phyloP scores from a whole-genome alignment of 2,113 vertebrate genomes.

The Lepus timidus region DNA sequence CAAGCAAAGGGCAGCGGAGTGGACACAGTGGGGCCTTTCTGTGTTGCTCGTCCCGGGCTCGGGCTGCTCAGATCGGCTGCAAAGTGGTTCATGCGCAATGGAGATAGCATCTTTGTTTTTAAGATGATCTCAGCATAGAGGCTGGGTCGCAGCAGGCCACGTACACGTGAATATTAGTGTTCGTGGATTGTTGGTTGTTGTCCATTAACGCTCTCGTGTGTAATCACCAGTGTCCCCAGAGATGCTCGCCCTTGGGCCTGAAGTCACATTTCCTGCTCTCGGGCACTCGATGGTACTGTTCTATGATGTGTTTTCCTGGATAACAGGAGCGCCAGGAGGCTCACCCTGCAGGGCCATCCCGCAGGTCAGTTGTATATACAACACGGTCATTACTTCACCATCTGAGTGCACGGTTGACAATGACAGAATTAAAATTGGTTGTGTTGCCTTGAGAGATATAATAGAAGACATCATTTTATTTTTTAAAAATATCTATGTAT shows the following conservation, averaged over 20 bases:
- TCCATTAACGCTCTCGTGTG: rapidly evolving
- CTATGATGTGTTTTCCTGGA: neutral
- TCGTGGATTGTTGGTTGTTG: rapidly evolving
- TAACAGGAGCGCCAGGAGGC: neutral
- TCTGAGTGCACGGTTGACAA: neutral
- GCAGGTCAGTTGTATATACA: neutral
- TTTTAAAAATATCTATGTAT: neutral
- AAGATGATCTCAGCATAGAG: neutral
- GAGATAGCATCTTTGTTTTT: neutral
- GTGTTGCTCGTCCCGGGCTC: neutral
- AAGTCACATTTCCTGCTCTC: neutral
- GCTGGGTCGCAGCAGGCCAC: rapidly evolving
- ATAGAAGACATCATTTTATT: neutral
- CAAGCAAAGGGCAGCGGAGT: neutral
- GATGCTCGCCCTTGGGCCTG: neutral
- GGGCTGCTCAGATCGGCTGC: neutral
- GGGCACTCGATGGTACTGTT: neutral
- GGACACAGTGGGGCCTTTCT: neutral
- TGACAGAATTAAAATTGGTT: neutral
- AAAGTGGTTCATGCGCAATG: rapidly evolving
- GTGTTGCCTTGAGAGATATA: neutral
- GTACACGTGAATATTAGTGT: rapidly evolving
- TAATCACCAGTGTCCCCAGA: rapidly evolving
- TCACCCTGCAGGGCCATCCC: too few relatives aligned
- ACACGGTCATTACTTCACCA: neutral